Percentiles rank a stretch among this genome's conserved stretches.
Conservation (phyloP, 2,113 vertebrate species). For the Haliaeetus leucogaster region DNA sequence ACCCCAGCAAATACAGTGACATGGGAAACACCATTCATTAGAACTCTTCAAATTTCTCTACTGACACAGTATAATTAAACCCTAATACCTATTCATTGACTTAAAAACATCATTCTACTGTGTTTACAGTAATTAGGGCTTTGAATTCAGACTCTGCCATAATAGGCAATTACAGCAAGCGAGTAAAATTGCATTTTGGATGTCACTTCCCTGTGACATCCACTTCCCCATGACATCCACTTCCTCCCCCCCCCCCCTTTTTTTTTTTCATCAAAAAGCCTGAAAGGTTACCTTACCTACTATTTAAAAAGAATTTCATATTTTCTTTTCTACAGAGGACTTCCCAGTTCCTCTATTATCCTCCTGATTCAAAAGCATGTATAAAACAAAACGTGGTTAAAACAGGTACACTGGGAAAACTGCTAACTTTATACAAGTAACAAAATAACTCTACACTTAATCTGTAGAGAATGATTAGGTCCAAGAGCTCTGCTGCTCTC, state of each 20-base stretch:
- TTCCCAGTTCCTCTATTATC: neutral
- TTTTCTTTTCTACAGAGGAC: neutral
- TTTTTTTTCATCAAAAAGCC: neutral
- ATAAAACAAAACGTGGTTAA: neutral
- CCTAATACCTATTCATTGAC: neutral
- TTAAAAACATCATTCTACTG: neutral
- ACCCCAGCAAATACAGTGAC: neutral
- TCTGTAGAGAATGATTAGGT: neutral
- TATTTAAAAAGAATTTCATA: neutral
- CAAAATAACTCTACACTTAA: neutral
- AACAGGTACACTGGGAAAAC: rapidly evolving
- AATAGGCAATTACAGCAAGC: neutral
- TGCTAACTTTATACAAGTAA: neutral
- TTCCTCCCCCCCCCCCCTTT: neutral
- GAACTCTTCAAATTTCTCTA: neutral
- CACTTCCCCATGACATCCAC: neutral
- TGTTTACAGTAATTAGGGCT: neutral
- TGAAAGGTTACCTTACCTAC: neutral
- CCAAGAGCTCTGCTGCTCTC: neutral
- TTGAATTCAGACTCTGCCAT: neutral
- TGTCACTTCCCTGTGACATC: neutral
- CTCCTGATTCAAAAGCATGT: neutral
- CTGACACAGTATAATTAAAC: neutral
- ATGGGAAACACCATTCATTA: neutral
- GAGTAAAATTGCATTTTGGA: neutral